Conservation (phyloP, 1,140 invertebrate species). For the Adelges cooleyi region DNA sequence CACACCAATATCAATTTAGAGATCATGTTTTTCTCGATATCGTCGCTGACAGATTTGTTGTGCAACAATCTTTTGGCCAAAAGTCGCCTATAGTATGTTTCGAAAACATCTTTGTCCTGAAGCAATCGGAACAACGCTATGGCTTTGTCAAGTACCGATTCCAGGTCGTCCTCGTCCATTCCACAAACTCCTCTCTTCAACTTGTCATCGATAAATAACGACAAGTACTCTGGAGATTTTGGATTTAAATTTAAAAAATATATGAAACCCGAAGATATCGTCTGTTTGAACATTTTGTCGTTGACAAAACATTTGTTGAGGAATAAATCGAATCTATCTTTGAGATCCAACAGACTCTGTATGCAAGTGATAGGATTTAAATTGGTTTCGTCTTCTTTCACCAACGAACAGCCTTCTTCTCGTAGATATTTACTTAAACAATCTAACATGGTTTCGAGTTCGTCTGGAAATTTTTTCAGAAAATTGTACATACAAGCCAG, state of each 20-base stretch:
- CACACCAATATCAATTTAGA: constrained; percentile 99
- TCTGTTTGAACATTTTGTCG: constrained; percentile 89
- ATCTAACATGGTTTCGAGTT: constrained; percentile 87
- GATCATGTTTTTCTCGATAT: constrained; percentile 99
- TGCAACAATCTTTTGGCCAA: constrained; percentile 91
- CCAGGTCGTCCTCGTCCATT: constrained; percentile 97
- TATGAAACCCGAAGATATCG: constrained; percentile 98
- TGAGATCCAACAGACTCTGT: constrained; percentile 89
- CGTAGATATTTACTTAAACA: too few species aligned
- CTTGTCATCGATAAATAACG: constrained; percentile 98
- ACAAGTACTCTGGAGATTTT: constrained; percentile 97
- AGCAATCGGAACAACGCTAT: constrained; percentile 99
- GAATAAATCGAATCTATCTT: constrained; percentile 97
- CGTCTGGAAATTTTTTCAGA: constrained; percentile 78
- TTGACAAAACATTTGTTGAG: constrained; percentile 91
- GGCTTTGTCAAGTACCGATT: constrained; percentile 93
- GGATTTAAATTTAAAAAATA: constrained; percentile 95
- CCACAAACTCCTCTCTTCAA: constrained; percentile 98
- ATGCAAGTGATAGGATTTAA: constrained; percentile 77
- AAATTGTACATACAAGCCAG: constrained; percentile 96
- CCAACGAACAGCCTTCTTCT: too few species aligned
- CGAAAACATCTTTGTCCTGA: constrained; percentile 99
- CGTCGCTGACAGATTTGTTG: constrained; percentile 97
- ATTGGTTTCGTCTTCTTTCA: constrained; percentile 73
- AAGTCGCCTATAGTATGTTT: constrained; percentile 99